phyloP scores from a whole-genome alignment of 2,113 vertebrate genomes.

The Eretmochelys imbricata region DNA sequence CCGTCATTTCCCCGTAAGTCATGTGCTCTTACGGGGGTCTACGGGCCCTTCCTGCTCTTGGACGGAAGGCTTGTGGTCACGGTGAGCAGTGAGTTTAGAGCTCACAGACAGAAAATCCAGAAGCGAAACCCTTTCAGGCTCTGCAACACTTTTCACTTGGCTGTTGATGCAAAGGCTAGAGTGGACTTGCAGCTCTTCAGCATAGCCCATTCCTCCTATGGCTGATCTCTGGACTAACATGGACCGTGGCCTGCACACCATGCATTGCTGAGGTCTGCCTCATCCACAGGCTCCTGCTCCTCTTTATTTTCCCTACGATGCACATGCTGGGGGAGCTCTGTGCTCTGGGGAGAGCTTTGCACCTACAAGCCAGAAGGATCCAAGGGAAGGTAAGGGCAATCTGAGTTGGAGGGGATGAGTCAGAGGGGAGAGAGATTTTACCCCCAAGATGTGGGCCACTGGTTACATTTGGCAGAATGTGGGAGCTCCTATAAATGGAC shows the following conservation, averaged over 20 bases:
- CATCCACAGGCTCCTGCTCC: accelerated
- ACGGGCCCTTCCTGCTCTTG: neutral
- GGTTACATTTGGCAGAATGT: neutral
- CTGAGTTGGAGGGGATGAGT: accelerated
- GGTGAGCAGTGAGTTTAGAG: neutral
- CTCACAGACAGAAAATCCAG: accelerated
- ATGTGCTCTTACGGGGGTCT: neutral
- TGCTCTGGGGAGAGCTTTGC: neutral
- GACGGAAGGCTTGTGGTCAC: neutral
- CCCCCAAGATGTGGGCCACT: neutral
- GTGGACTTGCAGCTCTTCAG: accelerated
- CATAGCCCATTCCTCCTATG: neutral
- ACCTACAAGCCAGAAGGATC: neutral
- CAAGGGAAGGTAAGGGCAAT: conserved; percentile 32
- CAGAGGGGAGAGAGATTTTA: neutral
- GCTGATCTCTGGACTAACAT: neutral
- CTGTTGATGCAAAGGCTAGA: neutral
- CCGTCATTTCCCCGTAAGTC: accelerated
- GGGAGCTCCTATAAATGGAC: neutral
- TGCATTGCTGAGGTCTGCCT: accelerated
- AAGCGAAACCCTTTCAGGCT: accelerated
- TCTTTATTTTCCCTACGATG: neutral
- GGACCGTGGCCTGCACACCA: neutral
- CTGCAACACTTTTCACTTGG: accelerated
- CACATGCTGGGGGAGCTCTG: neutral